These are phyloP conservation scores for Odontomachus brunneus DNA, from an alignment of 1,140 invertebrate genomes.

Conservation along the genomic window DNA sequence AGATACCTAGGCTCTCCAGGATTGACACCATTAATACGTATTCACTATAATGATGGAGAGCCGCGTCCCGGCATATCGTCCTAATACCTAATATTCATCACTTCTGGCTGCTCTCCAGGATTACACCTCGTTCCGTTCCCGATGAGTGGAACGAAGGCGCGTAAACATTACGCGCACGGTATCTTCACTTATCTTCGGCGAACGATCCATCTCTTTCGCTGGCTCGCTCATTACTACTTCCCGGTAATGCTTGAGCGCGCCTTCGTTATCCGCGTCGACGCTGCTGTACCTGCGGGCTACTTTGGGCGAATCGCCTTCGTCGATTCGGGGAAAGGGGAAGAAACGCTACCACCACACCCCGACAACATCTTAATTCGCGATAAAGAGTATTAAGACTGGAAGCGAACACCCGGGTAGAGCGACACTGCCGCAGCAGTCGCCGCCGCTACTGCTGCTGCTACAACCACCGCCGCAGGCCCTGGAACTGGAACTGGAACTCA, in stretches of 20 bases:
- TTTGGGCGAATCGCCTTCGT: constrained; percentile 53
- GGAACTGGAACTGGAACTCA: constrained; percentile 51
- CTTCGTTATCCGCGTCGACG: constrained; percentile 50
- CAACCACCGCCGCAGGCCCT: constrained; percentile 59
- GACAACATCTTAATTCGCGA: constrained; percentile 83
- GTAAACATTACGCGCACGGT: constrained; percentile 13
- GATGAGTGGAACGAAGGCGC: constrained; percentile 6
- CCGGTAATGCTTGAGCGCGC: constrained; percentile 64
- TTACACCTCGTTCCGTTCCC: neutral
- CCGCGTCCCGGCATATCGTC: too few species aligned
- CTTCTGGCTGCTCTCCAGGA: too few species aligned
- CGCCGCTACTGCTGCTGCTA: too few species aligned
- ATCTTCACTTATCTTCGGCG: constrained; percentile 39
- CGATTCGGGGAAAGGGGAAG: constrained; percentile 70
- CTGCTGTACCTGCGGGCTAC: constrained; percentile 51
- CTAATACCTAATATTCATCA: too few species aligned
- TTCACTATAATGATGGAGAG: too few species aligned
- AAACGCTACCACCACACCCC: constrained; percentile 65
- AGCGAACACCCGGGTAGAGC: constrained; percentile 69
- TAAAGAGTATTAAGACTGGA: constrained; percentile 81
- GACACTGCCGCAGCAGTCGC: constrained; percentile 34
- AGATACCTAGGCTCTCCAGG: too few species aligned
- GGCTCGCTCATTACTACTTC: constrained; percentile 58
- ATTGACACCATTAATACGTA: too few species aligned
- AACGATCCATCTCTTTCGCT: constrained; percentile 25